Evolutionary conservation across 2,797 vertebrate species (phyloP), one percentile per base, ranked within the genome.

Genomic region (Schizothorax lantsangensis): DNA sequence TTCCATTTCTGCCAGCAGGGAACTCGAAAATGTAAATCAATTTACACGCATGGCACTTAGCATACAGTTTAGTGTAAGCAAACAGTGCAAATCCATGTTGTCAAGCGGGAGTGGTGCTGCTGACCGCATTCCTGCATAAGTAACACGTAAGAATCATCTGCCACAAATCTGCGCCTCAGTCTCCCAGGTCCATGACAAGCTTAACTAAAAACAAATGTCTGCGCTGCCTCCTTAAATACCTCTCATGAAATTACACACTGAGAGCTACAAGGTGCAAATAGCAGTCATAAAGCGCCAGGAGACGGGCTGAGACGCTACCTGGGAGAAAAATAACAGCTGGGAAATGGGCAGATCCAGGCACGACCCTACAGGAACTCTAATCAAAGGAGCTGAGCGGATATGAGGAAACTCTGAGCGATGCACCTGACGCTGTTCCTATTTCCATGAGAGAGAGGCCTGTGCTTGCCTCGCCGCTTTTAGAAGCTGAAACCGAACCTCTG

Each of bases 311-410:
- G 94, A 93, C 89, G 92, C 94, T 93, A 94, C 95, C 94, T 95
- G 94, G 93, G 94, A 95, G 94, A 94, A 93, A 92, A 87, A 93
- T 93, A 94, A 95, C 94, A 95, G 94, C 94, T 95, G 94, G 93
- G 93, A 92, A 84, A 84, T 11, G 92, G 93, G 92, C 92, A 79
- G 93, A 94, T 94, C 91, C 92, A 92, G 94, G 93, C 95, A 94
- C 87, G 94, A 93, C 85, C 85, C 66, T 59, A n/a, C 33, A 92
- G 89, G 6, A 75, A 93, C 92, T 94, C 88, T 94, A 94, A 93
- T 81, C 66, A 91, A 78, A 78, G 81, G 79, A 81, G 93, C 89
- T 88, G 93, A 94, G 93, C 88, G 87, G 93, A 94, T 93, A 91
- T 91, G 82, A 69, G 89, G 87, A 88, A 75, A 89, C 91, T 93